Evolutionary conservation across 2,797 vertebrate genomes (phyloP), one percentile per base, ranked within the genome.

Genomic region (Yasuhikotakia modesta): DNA sequence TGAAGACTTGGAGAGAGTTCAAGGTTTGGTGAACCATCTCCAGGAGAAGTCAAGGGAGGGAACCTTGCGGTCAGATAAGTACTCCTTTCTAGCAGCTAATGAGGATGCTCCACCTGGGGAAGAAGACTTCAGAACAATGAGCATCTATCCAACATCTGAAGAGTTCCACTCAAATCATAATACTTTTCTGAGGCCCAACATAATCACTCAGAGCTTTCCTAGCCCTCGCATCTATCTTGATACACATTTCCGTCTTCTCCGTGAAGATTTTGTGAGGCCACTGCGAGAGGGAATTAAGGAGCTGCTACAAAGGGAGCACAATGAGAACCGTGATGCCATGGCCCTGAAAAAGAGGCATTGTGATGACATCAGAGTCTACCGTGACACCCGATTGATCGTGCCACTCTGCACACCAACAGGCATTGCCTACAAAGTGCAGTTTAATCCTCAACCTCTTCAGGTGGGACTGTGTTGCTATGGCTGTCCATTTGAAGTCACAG

Each of bases 201-300:
- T 94, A 76, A 93, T 93, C 82, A 88, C 88, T 27, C 88, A 90
- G 79, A 90, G 87, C 66, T 98, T 96, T 1, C 88, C 92, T 35
- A 95, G 87, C 84, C 91, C 90, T 17, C 90, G 88, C 10, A 0
- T 94, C 82, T 99, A 97, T 87, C 92, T 98, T 16, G 97, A 98
- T 83, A 98, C 96, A 0, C 96, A 98, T 87, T 98, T 98, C 83
- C 91, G 95, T 17, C 94, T 98, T 73, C 88, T 99, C 78, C 90
- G 96, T 81, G 97, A 98, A 88, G 96, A 98, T 84, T 98, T 98
- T 87, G 93, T 99, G 53, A 90, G 95, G 70, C 96, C 95, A 0
- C 90, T 99, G n/a, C 93, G 96, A 11, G 95, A 97, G 68, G 96
- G 96, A 8, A 94, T 98, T 86, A 88, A 89, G 73, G 88, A 96